Percentiles rank a stretch among this genome's conserved stretches.
These are phyloP conservation scores for Nasonia giraulti DNA, from an alignment of 1,140 invertebrate species.

Conservation along the genomic window DNA sequence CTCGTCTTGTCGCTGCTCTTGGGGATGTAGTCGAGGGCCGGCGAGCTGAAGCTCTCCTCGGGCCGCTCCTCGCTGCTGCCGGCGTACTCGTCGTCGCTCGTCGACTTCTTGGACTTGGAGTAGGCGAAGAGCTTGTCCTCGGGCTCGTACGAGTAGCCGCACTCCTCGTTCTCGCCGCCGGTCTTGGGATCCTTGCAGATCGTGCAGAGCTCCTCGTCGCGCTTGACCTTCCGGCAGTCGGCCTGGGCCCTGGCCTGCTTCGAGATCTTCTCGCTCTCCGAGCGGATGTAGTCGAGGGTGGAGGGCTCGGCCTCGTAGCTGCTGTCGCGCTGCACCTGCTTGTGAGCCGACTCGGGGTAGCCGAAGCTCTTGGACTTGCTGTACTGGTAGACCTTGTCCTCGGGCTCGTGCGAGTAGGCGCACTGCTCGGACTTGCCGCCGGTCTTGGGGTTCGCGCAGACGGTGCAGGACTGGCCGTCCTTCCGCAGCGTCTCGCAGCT, in stretches of 20 bases:
- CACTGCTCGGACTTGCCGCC: conserved; percentile 83
- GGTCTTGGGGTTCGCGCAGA: conserved; percentile 81
- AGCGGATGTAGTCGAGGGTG: conserved; percentile 51
- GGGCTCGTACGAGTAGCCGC: conserved; percentile 81
- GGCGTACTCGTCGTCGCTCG: conserved; percentile 36
- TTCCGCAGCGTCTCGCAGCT: conserved; percentile 69
- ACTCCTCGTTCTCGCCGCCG: conserved; percentile 83
- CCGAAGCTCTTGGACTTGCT: conserved; percentile 69
- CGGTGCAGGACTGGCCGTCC: conserved; percentile 79
- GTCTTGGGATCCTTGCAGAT: conserved; percentile 82
- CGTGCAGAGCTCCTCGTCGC: conserved; percentile 80
- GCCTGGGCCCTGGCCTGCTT: conserved; percentile 54
- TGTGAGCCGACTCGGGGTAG: conserved; percentile 49
- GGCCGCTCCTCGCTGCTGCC: conserved; percentile 21
- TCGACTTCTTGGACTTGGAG: conserved; percentile 61
- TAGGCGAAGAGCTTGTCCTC: conserved; percentile 82
- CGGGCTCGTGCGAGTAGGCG: conserved; percentile 80
- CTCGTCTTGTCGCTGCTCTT: conserved; percentile 16
- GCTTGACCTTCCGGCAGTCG: conserved; percentile 78
- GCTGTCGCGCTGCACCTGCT: conserved; percentile 35
- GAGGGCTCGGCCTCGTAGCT: conserved; percentile 50
- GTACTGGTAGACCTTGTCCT: conserved; percentile 82
- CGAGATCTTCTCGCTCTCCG: conserved; percentile 61
- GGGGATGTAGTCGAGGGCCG: conserved; percentile 41
- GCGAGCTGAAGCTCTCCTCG: conserved; percentile 27